Evolutionary conservation across 2,113 vertebrate genomes (phyloP), one percentile per base, ranked within the genome.

Genomic region (Tragelaphus scriptus): DNA sequence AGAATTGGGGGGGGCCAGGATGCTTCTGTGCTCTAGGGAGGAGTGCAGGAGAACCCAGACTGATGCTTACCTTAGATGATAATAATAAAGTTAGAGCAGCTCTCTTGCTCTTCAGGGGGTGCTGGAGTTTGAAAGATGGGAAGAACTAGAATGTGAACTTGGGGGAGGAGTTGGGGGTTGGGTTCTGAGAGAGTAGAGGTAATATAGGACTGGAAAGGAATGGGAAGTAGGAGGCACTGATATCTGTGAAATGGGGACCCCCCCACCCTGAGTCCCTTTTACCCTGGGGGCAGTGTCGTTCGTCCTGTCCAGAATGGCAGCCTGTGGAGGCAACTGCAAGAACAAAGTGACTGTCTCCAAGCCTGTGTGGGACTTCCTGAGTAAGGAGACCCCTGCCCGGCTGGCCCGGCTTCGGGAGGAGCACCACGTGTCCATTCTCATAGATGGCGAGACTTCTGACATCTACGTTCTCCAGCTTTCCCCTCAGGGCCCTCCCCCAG

Each of bases 341-440:
- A 99, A 99, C 98, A 99, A 99, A 98, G 99, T 99, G 97, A 99
- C 99, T 96, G 99, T 99, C 98, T 99, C 99, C 93, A 99, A 99
- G 98, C 99, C 99, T 47, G 99, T 99, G 96, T 99, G 99, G 99
- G 99, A 99, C 98, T 99, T 99, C 99, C 98, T 99, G 98, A 99
- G 99, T 97, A 99, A 99, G 81, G 99, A 99, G 77, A 99, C 99
- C 97, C 99, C 99, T 93, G 99, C 99, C 97, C 99, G 99, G 98
- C 99, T 99, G 98, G 99, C 99, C 75, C 99, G 99, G 97, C 99
- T 99, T 97, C 99, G 99, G 98, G 99, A 99, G 98, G 99, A 99
- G 98, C 99, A 99, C 97, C 99, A 99, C 86, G 99, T 99, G 97
- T 99, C 99, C 51, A 99, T 99, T 88, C 98, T 99, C 96, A 99